Evolutionary conservation across 2,113 vertebrate genomes (phyloP), one percentile per base, ranked within the genome.

Genomic region (Phalacrocorax carbo): DNA sequence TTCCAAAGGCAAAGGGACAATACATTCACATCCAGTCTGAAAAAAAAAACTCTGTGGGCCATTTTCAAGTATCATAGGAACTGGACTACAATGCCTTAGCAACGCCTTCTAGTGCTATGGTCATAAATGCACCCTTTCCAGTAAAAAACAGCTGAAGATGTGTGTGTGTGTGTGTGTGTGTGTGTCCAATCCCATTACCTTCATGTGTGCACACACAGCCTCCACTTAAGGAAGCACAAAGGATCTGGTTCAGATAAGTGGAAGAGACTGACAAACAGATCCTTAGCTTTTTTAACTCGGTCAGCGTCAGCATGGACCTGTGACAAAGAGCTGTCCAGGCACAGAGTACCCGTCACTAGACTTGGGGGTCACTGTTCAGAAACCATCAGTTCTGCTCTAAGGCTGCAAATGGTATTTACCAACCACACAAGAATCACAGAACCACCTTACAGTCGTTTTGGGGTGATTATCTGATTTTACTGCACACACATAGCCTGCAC

Each of bases 261-360:
- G 64, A 49, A 61, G 57, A 52, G 70, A n/a, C 8, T 34, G 52
- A 82, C 17, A 54, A 21, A 46, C 8, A 20, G 36, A 75, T 68
- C 71, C 83, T 38, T 5, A 9, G 27, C 26, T 66, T 38, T 76
- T 29, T 29, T 13, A 54, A 21, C 52, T 8, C 34, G 46, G 15
- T 23, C 40, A 3, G 46, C 13, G 71, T 66, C 36, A 51, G 30
- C 29, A 6, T 2, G 46, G 30, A 16, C 15, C 8, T 9, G 58
- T 34, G 70, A 66, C 64, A 34, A 34, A 66, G 49, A 52, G 71
- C 87, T 12, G 40, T 13, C 30, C 32, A n/a, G 70, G 36, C 69
- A 25, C 58, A 29, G 29, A 14, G 51, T 1, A 8, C 10, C 64
- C 20, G 3, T 7, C 57, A 1, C 40, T 2, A 10, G 9, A 6